Evolutionary conservation across 1,140 invertebrate species (phyloP).

Genomic region (Yoshiicerus persimilis): DNA sequence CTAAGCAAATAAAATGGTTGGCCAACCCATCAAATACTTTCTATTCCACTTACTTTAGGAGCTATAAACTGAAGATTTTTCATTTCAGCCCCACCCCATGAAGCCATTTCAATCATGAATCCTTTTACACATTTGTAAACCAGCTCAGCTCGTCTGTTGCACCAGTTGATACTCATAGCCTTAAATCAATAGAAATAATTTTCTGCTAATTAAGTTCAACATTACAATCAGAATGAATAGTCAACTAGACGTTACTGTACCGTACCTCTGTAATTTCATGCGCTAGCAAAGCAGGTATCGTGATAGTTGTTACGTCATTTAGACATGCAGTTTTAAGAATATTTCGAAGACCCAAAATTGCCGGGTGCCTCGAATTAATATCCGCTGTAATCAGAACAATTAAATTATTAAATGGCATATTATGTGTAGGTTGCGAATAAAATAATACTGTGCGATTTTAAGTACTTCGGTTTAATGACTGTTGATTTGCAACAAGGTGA

Average conservation of each 20-base stretch:
- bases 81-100: slow-evolving; percentile 85
- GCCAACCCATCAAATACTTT: no score
- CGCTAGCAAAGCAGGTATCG: slow-evolving; percentile 85
- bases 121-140: slow-evolving; percentile 99
- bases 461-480: slow-evolving; percentile 50
- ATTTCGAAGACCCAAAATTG: slow-evolving; percentile 91
- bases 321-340: slow-evolving; percentile 91
- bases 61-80: slow-evolving; percentile 83
- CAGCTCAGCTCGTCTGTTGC: slow-evolving; percentile 89
- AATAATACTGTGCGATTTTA: not conserved
- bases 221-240: no score
- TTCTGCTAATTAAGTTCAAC: not conserved
- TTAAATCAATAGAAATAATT: slow-evolving; percentile 51
- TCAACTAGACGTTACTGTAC: not conserved
- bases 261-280: slow-evolving; percentile 91
- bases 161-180: slow-evolving; percentile 97
- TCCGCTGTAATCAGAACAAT: slow-evolving; percentile 63
- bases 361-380: slow-evolving; percentile 92
- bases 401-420: not conserved
- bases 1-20: not conserved
- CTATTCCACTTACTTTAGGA: slow-evolving; percentile 73
- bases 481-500: slow-evolving; percentile 82
- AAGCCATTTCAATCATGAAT: slow-evolving; percentile 98
- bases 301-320: slow-evolving; percentile 89
- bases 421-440: not conserved